Conservation (phyloP, 2,888 invertebrate species). For the Saturnia japonica region DNA sequence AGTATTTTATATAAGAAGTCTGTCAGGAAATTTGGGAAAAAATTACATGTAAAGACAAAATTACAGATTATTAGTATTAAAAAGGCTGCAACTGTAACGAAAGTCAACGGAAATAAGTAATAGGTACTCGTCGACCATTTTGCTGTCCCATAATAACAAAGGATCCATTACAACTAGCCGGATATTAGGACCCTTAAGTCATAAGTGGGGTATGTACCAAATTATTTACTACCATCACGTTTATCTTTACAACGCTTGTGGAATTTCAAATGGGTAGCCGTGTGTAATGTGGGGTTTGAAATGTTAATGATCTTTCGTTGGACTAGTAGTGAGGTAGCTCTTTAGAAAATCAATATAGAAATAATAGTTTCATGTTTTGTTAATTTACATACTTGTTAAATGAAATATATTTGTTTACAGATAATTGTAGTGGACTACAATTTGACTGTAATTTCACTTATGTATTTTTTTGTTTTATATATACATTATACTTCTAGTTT, state of each 20-base stretch:
- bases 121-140: too few relatives aligned
- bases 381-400: too few relatives aligned
- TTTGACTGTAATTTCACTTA: too few relatives aligned
- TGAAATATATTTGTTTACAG: too few relatives aligned
- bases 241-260: slow-evolving; percentile 16
- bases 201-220: slow-evolving; percentile 26
- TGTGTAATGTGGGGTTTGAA: neutral
- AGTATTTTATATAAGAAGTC: too few relatives aligned
- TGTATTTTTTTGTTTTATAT: too few relatives aligned
- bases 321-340: neutral
- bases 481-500: too few relatives aligned
- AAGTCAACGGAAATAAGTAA: neutral
- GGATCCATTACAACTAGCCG: slow-evolving; percentile 30
- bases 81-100: neutral
- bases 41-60: too few relatives aligned
- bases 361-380: too few relatives aligned
- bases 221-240: slow-evolving; percentile 23
- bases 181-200: slow-evolving; percentile 26
- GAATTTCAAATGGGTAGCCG: slow-evolving; percentile 25
- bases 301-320: neutral
- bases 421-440: too few relatives aligned
- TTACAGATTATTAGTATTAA: neutral
- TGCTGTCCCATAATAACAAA: slow-evolving; percentile 28
- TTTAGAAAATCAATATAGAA: neutral
- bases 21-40: too few relatives aligned